Percentiles rank a stretch among this genome's conserved stretches.
phyloP scores from a whole-genome alignment of 1,140 invertebrate genomes.

The Zelostemma sp. region DNA sequence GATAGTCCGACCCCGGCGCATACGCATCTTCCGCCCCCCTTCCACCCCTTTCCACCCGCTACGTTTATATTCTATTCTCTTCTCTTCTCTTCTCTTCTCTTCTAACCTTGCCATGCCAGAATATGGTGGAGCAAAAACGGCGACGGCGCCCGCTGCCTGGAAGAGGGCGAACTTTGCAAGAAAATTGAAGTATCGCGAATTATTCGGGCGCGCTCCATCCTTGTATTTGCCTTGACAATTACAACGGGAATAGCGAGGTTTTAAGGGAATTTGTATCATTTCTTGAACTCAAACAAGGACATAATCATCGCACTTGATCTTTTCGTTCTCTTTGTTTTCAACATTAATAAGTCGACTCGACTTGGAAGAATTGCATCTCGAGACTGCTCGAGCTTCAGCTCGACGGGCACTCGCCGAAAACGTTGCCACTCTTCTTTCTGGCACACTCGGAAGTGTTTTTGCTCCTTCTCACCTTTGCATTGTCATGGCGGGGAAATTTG shows the following conservation, averaged over 20 bases:
- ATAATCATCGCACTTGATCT: background rate
- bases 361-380: constrained; percentile 16
- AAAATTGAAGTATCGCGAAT: too few species aligned
- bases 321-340: constrained; percentile 2
- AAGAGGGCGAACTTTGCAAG: too few species aligned
- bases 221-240: too few species aligned
- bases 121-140: background rate
- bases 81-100: background rate
- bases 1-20: constrained; percentile 38
- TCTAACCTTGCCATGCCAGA: too few species aligned
- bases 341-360: constrained; percentile 5
- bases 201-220: too few species aligned
- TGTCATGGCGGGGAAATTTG: background rate
- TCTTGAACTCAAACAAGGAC: background rate
- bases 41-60: constrained; percentile 3
- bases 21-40: constrained; percentile 30
- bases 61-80: constrained; percentile 5
- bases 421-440: constrained; percentile 23
- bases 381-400: constrained; percentile 6
- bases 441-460: constrained; percentile 10
- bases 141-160: too few species aligned
- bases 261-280: background rate
- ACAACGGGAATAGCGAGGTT: too few species aligned
- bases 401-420: constrained; percentile 25
- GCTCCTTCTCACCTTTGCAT: constrained; percentile 13